Conservation (phyloP, 2,888 invertebrate genomes). For the Drosophila neotestacea region DNA sequence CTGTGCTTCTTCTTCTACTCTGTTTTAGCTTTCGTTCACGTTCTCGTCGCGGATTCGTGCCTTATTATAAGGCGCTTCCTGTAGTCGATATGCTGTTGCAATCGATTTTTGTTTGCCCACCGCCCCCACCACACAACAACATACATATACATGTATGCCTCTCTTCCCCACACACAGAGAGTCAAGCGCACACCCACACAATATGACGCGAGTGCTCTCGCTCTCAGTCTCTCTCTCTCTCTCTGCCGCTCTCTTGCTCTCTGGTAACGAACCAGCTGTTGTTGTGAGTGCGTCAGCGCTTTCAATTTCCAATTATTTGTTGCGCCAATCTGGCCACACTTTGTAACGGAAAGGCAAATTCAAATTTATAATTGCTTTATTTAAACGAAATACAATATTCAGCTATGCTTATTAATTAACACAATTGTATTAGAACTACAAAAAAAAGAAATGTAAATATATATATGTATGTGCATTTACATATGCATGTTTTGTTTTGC, state of each 20-base stretch:
- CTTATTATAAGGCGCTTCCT: constrained; percentile 61
- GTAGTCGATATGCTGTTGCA: constrained; percentile 61
- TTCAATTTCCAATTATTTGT: constrained; percentile 27
- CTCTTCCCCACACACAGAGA: constrained; percentile 6
- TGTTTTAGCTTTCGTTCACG: constrained; percentile 38
- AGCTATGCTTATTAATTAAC: constrained; percentile 51
- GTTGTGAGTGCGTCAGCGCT: constrained; percentile 32
- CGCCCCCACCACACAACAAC: constrained; percentile 23
- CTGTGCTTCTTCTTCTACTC: constrained; percentile 38
- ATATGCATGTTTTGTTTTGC: constrained; percentile 23
- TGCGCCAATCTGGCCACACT: constrained; percentile 32
- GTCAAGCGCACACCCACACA: constrained; percentile 49
- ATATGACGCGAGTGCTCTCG: constrained; percentile 42
- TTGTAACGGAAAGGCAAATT: neutral
- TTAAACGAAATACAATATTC: constrained; percentile 58
- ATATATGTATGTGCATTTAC: constrained; percentile 26
- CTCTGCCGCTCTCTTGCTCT: constrained; percentile 18
- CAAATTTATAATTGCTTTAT: constrained; percentile 63
- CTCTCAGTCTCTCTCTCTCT: constrained; percentile 9
- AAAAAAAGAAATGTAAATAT: constrained; percentile 35
- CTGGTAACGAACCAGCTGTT: constrained; percentile 33
- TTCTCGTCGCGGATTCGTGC: constrained; percentile 52
- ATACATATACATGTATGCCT: constrained; percentile 10
- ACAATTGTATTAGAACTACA: constrained; percentile 52
- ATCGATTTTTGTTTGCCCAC: constrained; percentile 64